phyloP scores from a whole-genome alignment of 2,797 vertebrate species.

The Microctenopoma steveboyesi region DNA sequence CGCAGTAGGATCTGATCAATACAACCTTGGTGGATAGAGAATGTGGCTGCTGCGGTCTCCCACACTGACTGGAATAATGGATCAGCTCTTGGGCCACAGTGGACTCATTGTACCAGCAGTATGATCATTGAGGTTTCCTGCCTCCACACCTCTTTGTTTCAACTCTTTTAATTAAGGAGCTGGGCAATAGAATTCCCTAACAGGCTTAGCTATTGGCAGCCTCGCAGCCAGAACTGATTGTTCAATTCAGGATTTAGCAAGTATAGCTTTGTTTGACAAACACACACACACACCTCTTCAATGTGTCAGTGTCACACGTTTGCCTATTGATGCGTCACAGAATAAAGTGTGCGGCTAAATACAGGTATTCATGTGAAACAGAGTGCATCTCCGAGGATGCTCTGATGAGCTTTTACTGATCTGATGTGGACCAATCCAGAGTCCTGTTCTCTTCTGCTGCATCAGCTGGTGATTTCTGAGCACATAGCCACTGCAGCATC shows the following conservation, averaged over 20 bases:
- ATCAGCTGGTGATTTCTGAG: constrained; percentile 86
- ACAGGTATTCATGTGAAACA: constrained; percentile 38
- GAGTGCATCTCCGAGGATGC: constrained; percentile 52
- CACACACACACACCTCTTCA: constrained; percentile 42
- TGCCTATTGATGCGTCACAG: constrained; percentile 42
- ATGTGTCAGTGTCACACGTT: constrained; percentile 52
- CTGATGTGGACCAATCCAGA: constrained; percentile 79
- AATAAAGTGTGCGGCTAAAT: constrained; percentile 23
- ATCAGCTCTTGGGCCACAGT: constrained; percentile 77
- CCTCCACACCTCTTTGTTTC: constrained; percentile 75
- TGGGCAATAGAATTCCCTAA: constrained; percentile 75
- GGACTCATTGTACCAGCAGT: constrained; percentile 77
- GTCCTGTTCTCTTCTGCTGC: constrained; percentile 72
- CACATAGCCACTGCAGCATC: constrained; percentile 88
- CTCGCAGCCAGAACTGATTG: constrained; percentile 69
- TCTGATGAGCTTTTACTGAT: constrained; percentile 71
- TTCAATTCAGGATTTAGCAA: constrained; percentile 73
- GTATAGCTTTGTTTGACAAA: constrained; percentile 67
- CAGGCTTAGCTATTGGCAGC: constrained; percentile 78
- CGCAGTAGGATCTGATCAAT: constrained; percentile 78
- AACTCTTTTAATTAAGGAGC: constrained; percentile 81
- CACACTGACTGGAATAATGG: constrained; percentile 78
- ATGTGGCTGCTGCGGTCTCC: constrained; percentile 68
- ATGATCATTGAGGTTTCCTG: constrained; percentile 74
- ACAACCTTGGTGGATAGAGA: constrained; percentile 58